Base-by-base conservation (phyloP, 1,140 invertebrate genomes). In the Campoletis sonorensis region DNA sequence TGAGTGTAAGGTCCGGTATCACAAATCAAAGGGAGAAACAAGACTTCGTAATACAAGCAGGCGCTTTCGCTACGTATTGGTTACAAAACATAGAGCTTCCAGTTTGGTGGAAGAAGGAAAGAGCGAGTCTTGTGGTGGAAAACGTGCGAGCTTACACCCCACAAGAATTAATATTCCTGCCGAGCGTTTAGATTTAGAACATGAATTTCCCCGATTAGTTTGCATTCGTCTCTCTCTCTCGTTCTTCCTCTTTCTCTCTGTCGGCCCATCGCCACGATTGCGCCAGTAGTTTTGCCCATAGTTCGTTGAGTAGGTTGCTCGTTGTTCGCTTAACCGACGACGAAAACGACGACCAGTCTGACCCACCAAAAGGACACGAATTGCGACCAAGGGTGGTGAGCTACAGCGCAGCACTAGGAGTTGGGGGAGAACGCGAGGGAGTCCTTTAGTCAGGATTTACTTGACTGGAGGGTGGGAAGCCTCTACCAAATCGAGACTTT, bases 141-240 rank as follows among this genome's bases (percentile, higher is more conserved):
- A 80, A 11, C 27, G 27, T 10, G 75, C 23, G 30, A 40, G 75
- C 15, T 21, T 27, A 54, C 40, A 49, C 37, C 76, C 64, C 64
- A 40, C 58, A 58, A 76, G 76, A 81, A 84, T 84, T 84, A 84
- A 84, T 84, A 84, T 84, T 84, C 83, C 76, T 81, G 80, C 67
- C 45, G 80, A 79, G 64, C 58, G 80, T 73, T 82, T 81, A 80
- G 83, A 84, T 84, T 84, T 84, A 84, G 83, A 82, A 84, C 83
- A 78, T 79, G 61, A 84, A 84, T 84, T 84, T 84, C 71, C 67
- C 68, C 81, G 81, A 84, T 84, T 84, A 84, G 83, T 84, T 82
- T 84, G 72, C 71, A 72, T 79, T 79, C 73, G 54, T 77, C 75
- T 77, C 23, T 67, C 58, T 61, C 21, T 15, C 54, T 40, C 76